Evolutionary conservation across 1,140 invertebrate species (phyloP), one percentile per base, ranked within the genome.

Genomic region (Hirudo medicinalis): DNA sequence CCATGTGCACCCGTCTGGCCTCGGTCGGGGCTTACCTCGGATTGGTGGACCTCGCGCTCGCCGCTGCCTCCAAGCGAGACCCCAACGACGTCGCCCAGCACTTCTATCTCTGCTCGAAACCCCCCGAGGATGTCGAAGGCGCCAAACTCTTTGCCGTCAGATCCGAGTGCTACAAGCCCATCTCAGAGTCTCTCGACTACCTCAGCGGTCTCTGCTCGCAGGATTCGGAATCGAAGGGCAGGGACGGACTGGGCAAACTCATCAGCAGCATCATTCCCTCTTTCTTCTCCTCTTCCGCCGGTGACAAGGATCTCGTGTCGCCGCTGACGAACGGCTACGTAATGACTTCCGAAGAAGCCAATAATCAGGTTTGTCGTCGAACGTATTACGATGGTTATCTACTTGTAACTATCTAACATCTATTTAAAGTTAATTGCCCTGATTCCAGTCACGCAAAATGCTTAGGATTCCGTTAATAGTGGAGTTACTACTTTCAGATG

Each of bases 81-180:
- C 90, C 92, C 0, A 90, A 92, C 72, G 88, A 91, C 75, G 86
- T 91, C 40, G 94, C 91, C 0, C 79, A 91, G 19, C 90, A 93
- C 81, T 96, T 87, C 83, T 95, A 96, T 79, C 88, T 88, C 75
- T 91, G 89, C 77, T 88, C 88, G 72, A 89, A 92, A 79, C 90
- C 89, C 0, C 76, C 81, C 22, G 88, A 89, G 68, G 92, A 94
- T 83, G 76, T 78, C 32, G 80, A 82, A 74, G 84, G 81, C 25
- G 79, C 79, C 75, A 78, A 80, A 70, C 77, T 78, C 13, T 81
- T 79, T 74, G 75, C 76, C 32, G 71, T 74, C 19, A 78, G 82
- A 80, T 80, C 73, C 54, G 90, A 91, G 78, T 91, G 90, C 77
- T 95, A 96, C 79, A 90, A 91, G 76, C 89, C 91, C 80, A 86